Evolutionary conservation across 1,140 invertebrate species (phyloP).

Genomic region (Drosophila carrolli): DNA sequence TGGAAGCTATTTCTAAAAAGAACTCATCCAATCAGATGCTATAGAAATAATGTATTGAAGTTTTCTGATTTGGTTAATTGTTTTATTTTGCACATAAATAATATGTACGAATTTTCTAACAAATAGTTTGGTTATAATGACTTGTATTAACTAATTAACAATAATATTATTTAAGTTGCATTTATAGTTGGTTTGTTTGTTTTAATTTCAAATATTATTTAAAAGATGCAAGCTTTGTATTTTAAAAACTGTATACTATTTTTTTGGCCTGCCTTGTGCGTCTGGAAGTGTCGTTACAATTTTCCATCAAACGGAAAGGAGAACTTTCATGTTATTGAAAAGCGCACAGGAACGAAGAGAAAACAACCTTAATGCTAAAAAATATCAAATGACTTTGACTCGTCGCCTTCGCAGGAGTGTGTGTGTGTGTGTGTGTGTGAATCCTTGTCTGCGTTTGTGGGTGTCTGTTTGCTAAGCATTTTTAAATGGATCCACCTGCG

Average conservation of each 20-base stretch:
- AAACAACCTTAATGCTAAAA: constrained; percentile 66
- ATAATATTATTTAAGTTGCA: too few relatives aligned
- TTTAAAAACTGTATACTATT: neutral
- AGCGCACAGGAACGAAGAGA: constrained; percentile 49
- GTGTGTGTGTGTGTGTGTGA: constrained; percentile 14
- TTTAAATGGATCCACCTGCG: constrained; percentile 72
- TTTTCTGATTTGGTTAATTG: too few relatives aligned
- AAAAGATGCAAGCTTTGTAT: too few relatives aligned
- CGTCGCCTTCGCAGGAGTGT: constrained; percentile 26
- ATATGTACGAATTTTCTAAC: too few relatives aligned
- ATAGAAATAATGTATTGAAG: too few relatives aligned
- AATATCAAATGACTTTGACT: constrained; percentile 71
- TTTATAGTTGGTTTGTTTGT: too few relatives aligned
- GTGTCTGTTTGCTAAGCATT: constrained; percentile 66
- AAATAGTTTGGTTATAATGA: too few relatives aligned
- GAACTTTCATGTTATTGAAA: constrained; percentile 81
- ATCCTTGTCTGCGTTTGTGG: constrained; percentile 2
- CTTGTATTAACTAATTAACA: too few relatives aligned
- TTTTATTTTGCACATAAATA: too few relatives aligned
- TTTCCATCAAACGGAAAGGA: constrained; percentile 62
- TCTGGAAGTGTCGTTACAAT: constrained; percentile 62
- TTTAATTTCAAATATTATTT: too few relatives aligned
- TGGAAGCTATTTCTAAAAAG: too few relatives aligned
- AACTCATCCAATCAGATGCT: too few relatives aligned
- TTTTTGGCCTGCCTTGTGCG: neutral